Evolutionary conservation across 2,113 vertebrate species (phyloP), one percentile per base, ranked within the genome.

Genomic region (Bucco capensis): DNA sequence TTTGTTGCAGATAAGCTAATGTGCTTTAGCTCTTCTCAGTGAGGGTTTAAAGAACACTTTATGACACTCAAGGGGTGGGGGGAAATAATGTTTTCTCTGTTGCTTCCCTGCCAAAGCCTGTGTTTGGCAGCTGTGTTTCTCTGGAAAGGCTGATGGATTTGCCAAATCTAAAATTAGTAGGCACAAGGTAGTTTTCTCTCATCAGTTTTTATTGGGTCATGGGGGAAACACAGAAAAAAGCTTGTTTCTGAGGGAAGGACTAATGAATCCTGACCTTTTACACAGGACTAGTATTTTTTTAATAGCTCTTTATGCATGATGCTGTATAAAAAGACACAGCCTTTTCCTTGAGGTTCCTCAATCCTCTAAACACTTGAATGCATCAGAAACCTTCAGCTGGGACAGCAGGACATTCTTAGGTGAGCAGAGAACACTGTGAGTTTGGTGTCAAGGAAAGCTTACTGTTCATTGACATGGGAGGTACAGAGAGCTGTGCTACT

Each of bases 151-250:
- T 62, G 62, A 35, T 77, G 79, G 79, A 46, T 54, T 82, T 88
- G 88, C 88, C 90, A 94, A 54, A 90, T 74, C 60, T 73, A 75
- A 90, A 90, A 92, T 93, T 90, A 96, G 64, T 51, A 78, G 82
- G 46, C 61, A 83, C 62, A 83, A 18, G 69, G 92, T 64, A 24
- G 57, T 84, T 83, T 93, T 85, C 58, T 92, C 78, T 73, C 71
- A 80, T 93, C 47, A 64, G 0, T 70, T 90, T 79, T 86, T 92
- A 46, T 42, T 66, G 62, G 70, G 69, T 91, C 44, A 5, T 54
- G 51, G 17, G n/a, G 49, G 53, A 92, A 90, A 46, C 33, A 78
- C 70, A 82, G 86, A 58, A 62, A 83, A 80, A 83, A 80, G 38
- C 60, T 87, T 86, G 38, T 87, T 56, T 86, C 47, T 76, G 35